Percentiles rank a stretch among this genome's conserved stretches.
Conservation (phyloP, 1,140 invertebrate genomes). For the Dendroctonus ponderosae region DNA sequence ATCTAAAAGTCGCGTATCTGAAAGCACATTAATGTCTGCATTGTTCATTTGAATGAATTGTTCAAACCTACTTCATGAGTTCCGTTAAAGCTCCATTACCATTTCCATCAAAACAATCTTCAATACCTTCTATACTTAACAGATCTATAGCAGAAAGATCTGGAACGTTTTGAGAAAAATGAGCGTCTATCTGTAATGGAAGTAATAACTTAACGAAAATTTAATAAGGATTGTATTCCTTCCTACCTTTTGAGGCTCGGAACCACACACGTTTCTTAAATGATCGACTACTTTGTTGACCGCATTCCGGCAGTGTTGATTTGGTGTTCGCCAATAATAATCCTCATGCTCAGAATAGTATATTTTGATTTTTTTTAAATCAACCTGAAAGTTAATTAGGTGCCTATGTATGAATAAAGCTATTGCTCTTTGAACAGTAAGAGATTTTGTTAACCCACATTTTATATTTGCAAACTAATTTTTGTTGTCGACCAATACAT, state of each 20-base stretch:
- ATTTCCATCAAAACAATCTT: conserved; percentile 61
- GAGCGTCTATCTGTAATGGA: conserved; percentile 56
- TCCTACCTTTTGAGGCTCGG: conserved; percentile 59
- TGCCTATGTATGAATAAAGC: too few relatives aligned
- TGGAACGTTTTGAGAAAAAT: conserved; percentile 57
- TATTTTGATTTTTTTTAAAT: conserved; percentile 68
- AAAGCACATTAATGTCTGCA: background rate
- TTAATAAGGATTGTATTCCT: background rate
- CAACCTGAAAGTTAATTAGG: conserved; percentile 55
- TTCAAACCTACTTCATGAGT: conserved; percentile 34
- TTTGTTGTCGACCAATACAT: too few relatives aligned
- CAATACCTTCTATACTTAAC: conserved; percentile 58
- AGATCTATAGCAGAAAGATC: conserved; percentile 59
- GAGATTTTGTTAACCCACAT: too few relatives aligned
- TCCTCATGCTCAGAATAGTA: conserved; percentile 74
- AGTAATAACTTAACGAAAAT: background rate
- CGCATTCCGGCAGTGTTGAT: conserved; percentile 65
- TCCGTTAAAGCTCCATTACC: conserved; percentile 49
- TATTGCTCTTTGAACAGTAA: too few relatives aligned
- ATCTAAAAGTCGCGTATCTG: conserved; percentile 54
- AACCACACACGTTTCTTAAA: conserved; percentile 58
- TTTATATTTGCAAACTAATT: too few relatives aligned
- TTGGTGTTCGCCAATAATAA: conserved; percentile 62
- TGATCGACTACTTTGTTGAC: conserved; percentile 64
- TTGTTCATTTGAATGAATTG: conserved; percentile 1